phyloP scores from a whole-genome alignment of 2,113 vertebrate species.

The Pterocles burchelli region DNA sequence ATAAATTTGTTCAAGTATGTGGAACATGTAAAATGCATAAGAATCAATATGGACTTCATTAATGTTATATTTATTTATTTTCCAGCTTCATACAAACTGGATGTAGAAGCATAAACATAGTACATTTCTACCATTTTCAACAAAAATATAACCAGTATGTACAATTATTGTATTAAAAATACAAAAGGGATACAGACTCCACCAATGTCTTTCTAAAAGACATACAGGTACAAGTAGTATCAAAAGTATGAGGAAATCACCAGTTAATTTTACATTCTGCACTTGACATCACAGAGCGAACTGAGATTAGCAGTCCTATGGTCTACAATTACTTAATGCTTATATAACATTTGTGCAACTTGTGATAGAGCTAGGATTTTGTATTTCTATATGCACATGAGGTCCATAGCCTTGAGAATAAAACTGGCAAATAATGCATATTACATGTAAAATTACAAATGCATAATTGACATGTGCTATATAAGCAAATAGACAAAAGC shows the following conservation, averaged over 20 bases:
- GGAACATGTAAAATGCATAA: constrained; percentile 64
- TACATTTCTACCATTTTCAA: constrained; percentile 99
- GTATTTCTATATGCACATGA: constrained; percentile 91
- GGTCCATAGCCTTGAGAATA: constrained; percentile 87
- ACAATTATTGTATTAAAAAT: constrained; percentile 99
- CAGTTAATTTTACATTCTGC: constrained; percentile 99
- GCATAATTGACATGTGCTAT: constrained; percentile 88
- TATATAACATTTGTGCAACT: constrained; percentile 95
- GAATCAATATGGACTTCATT: constrained; percentile 69
- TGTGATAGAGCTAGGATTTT: constrained; percentile 84
- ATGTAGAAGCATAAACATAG: constrained; percentile 99
- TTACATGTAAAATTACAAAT: constrained; percentile 94
- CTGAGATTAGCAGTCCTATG: constrained; percentile 96
- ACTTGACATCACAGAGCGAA: constrained; percentile 97
- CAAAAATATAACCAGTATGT: constrained; percentile 99
- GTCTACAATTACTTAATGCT: constrained; percentile 96
- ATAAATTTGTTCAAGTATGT: constrained; percentile 64
- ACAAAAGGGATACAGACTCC: constrained; percentile 99
- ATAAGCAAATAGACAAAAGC: constrained; percentile 85
- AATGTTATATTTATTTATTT: constrained; percentile 96
- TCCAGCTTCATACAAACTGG: constrained; percentile 98
- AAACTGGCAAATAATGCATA: constrained; percentile 91
- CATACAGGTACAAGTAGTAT: constrained; percentile 99
- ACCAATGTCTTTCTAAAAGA: constrained; percentile 99
- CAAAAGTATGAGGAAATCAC: constrained; percentile 97